Evolutionary conservation across 1,140 invertebrate genomes (phyloP).

Genomic region (Galendromus occidentalis): DNA sequence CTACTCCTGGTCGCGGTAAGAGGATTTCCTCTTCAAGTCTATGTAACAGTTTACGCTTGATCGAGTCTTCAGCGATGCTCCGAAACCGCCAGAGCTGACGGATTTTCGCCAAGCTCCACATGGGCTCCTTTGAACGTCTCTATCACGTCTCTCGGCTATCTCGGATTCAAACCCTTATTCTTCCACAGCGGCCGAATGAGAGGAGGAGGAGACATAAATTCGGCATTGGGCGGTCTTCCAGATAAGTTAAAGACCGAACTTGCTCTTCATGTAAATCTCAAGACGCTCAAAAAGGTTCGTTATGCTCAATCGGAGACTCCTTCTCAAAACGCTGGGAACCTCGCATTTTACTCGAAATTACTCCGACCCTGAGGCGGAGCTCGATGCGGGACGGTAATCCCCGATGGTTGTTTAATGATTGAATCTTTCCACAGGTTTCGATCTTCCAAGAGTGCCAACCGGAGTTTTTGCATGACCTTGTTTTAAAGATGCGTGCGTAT

Average conservation of each 20-base stretch:
- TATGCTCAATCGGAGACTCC: no score
- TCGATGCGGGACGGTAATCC: not conserved
- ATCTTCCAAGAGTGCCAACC: slow-evolving; percentile 88
- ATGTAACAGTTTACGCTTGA: no score
- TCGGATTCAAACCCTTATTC: slow-evolving; percentile 11
- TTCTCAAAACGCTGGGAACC: not conserved
- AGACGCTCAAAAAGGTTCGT: slow-evolving; percentile 77
- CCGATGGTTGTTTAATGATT: slow-evolving; percentile 11
- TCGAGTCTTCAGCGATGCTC: no score
- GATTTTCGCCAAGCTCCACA: no score
- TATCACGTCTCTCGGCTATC: no score
- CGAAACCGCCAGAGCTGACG: no score
- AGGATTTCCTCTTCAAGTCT: no score
- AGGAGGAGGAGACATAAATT: slow-evolving; percentile 84
- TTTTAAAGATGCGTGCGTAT: slow-evolving; percentile 92
- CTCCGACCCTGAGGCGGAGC: not conserved
- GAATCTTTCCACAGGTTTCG: slow-evolving; percentile 37
- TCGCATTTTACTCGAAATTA: not conserved
- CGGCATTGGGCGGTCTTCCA: slow-evolving; percentile 67
- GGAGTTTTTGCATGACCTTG: slow-evolving; percentile 84
- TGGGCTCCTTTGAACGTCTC: not conserved
- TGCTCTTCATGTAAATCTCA: slow-evolving; percentile 81
- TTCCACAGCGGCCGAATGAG: slow-evolving; percentile 63
- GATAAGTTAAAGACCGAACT: slow-evolving; percentile 92
- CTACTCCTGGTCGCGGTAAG: slow-evolving; percentile 74